Base-by-base conservation (phyloP, 2,113 vertebrate species). In the Poeciliopsis prolifica region DNA sequence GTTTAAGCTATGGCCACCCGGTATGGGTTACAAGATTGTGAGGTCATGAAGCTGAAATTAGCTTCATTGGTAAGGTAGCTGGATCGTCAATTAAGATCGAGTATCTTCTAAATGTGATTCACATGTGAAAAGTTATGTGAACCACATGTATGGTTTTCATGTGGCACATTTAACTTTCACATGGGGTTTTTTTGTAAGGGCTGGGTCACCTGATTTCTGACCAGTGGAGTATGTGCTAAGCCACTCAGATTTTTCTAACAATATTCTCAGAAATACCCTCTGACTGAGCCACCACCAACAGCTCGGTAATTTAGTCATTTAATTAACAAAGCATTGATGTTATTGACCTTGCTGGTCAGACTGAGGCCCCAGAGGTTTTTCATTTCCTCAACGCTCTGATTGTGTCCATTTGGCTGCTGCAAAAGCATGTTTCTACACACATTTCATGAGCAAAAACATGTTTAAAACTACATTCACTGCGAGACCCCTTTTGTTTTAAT, bases 261-360 rank as follows among this genome's bases (percentile, higher is more conserved):
- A 40, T 71, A 68, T 17, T 62, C 51, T 74, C 30, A 4, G 9
- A 75, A 65, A 79, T 67, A 80, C 70, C 51, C 33, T 77, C 30
- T 65, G 68, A 29, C 67, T 24, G 48, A 75, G 44, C 69, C 0
- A 0, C 28, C 62, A 72, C 69, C 31, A 74, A 61, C 24, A 61
- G 61, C n/a, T 42, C 54, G 31, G 61, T 65, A 54, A 86, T 89
- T 80, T 61, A 51, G 11, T 78, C 15, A 77, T 87, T 86, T 74
- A 79, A 89, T 87, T 87, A 88, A 84, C 63, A 33, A 77, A 77
- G 75, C 79, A 72, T 73, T 84, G 75, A 84, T 84, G 61, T 84
- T 44, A 79, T 84, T 90, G 89, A 86, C 85, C 79, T 78, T 65
- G 64, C 72, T 72, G 62, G 74, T 77, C 75, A 42, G 24, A 71